Evolutionary conservation across 37 sponge, comb jelly and placozoan species (phyloP).

Genomic region (Ephydatia muelleri): DNA sequence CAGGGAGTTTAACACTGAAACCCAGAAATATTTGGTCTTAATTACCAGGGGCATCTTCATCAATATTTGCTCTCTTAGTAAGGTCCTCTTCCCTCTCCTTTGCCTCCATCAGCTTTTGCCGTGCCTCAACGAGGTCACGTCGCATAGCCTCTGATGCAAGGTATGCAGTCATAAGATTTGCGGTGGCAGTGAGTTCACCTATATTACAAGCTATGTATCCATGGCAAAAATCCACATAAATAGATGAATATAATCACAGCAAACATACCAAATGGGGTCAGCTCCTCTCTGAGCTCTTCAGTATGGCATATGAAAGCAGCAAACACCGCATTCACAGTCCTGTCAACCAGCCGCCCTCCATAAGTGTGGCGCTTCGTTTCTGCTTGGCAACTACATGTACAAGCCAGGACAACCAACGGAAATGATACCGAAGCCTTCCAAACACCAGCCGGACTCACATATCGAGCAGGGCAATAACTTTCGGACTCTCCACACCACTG

Average conservation of each 20-base stretch:
- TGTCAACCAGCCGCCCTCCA: constrained; percentile 81
- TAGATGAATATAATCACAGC: neutral
- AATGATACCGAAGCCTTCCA: neutral
- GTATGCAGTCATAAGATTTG: constrained; percentile 53
- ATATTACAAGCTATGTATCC: neutral
- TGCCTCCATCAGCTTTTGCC: constrained; percentile 61
- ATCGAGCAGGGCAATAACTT: constrained; percentile 24
- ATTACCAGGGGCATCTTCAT: constrained; percentile 63
- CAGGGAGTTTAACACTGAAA: neutral
- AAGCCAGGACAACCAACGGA: too few relatives aligned
- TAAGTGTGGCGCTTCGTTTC: constrained; percentile 48
- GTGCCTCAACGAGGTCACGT: constrained; percentile 80
- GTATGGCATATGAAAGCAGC: constrained; percentile 94
- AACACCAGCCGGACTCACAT: constrained; percentile 1
- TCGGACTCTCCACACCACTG: constrained; percentile 16
- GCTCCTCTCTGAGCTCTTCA: constrained; percentile 79
- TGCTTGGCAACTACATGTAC: constrained; percentile 49
- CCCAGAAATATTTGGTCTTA: neutral
- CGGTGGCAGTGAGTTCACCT: constrained; percentile 3
- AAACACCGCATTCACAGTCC: constrained; percentile 85
- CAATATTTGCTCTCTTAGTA: constrained; percentile 27
- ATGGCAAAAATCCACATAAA: neutral
- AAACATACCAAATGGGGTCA: constrained; percentile 30
- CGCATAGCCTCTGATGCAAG: constrained; percentile 65
- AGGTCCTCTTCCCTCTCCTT: constrained; percentile 35